A percentile compares a stretch with the other conserved stretches of the same genome.
These are phyloP conservation scores for Brachyhypopomus gauderio DNA, from an alignment of 2,113 vertebrate species.

Conservation along the genomic window DNA sequence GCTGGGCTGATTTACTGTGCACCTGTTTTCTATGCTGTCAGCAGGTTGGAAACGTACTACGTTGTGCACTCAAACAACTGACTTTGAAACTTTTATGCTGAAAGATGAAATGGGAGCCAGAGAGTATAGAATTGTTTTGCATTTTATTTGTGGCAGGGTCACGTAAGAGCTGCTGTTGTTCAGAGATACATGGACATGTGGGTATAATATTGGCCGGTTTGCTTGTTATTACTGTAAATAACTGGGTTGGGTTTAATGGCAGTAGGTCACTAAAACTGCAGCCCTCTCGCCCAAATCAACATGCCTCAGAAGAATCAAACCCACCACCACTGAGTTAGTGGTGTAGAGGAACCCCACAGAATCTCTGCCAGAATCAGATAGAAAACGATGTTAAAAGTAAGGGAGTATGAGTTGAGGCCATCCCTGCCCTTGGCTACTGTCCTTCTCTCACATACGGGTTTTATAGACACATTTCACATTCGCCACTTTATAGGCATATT, in stretches of 20 bases:
- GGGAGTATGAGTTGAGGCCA: too few relatives aligned
- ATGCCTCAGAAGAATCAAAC: too few relatives aligned
- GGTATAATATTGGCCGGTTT: background rate
- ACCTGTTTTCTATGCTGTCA: conserved; percentile 16
- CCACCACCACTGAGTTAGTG: too few relatives aligned
- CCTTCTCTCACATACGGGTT: too few relatives aligned
- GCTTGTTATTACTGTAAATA: background rate
- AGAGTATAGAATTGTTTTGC: background rate
- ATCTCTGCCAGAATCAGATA: too few relatives aligned
- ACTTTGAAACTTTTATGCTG: conserved; percentile 6
- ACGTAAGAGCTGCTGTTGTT: background rate
- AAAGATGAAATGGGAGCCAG: background rate
- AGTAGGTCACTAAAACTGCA: background rate
- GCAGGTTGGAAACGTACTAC: conserved; percentile 8
- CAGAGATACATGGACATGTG: background rate
- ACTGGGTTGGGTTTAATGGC: background rate
- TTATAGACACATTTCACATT: too few relatives aligned
- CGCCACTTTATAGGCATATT: too few relatives aligned
- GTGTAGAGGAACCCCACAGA: too few relatives aligned
- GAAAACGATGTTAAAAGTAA: too few relatives aligned
- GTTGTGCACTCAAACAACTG: background rate
- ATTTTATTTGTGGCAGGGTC: conserved; percentile 23
- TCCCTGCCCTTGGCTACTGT: too few relatives aligned
- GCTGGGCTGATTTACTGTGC: conserved; percentile 23
- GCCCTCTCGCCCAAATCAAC: background rate